Evolutionary conservation across 2,113 vertebrate genomes (phyloP).

Genomic region (Lophura nycthemera): DNA sequence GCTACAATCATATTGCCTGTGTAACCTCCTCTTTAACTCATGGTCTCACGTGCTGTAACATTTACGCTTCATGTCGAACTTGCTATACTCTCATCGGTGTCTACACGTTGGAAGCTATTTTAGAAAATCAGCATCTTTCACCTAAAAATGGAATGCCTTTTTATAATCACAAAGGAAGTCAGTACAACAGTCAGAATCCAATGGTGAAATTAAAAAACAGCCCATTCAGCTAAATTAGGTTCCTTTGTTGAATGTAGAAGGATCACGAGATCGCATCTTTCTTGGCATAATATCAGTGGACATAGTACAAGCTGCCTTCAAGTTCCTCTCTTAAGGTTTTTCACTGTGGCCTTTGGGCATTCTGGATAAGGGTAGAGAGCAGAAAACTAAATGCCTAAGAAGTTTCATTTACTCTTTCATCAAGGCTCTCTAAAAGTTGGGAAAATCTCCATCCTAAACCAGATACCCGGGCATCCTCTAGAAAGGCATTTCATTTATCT

Average conservation of each 20-base stretch:
- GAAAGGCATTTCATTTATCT: background rate
- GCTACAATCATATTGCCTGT: background rate
- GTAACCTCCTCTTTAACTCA: conserved; percentile 16
- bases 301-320: background rate
- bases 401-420: background rate
- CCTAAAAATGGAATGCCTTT: background rate
- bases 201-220: background rate
- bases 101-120: background rate
- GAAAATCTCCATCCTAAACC: background rate
- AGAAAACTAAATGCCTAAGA: background rate
- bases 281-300: background rate
- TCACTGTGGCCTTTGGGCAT: background rate
- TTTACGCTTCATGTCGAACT: background rate
- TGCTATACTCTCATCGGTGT: background rate
- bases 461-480: background rate
- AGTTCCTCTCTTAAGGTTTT: background rate
- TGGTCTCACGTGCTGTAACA: background rate
- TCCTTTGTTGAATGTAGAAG: background rate
- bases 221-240: background rate
- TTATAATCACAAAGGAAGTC: background rate
- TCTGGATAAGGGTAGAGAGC: background rate
- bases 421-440: background rate
- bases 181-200: background rate
- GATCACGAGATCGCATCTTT: background rate
- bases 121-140: background rate